These are phyloP conservation scores for Lamprotornis superbus DNA, from an alignment of 2,113 vertebrate species.

Conservation along the genomic window DNA sequence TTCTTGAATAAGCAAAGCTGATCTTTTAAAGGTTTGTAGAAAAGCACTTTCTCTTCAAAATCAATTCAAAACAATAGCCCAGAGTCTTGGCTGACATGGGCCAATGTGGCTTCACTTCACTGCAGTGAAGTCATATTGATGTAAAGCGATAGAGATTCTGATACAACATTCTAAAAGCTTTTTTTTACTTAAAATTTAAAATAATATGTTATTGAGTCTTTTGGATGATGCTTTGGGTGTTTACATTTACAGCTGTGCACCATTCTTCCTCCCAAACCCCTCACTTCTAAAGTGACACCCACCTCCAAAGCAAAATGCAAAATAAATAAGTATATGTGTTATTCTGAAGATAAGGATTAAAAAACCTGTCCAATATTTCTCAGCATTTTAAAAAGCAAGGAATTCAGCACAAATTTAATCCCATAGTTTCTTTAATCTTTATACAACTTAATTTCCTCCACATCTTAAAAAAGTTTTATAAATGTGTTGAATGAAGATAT, in stretches of 20 bases:
- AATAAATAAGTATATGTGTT: neutral
- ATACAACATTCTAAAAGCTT: neutral
- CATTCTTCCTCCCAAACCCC: neutral
- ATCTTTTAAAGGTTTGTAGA: neutral
- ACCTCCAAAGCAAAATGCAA: neutral
- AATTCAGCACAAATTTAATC: neutral
- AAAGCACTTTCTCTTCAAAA: neutral
- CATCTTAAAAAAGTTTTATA: neutral
- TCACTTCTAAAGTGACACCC: neutral
- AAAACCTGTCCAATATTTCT: neutral
- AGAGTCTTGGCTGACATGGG: neutral
- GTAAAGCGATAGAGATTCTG: neutral
- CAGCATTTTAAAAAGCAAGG: neutral
- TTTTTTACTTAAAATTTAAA: neutral
- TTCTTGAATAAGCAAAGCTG: conserved; percentile 17
- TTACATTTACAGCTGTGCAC: neutral
- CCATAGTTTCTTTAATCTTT: neutral
- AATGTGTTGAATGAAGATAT: neutral
- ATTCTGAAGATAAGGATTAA: neutral
- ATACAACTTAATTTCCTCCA: neutral
- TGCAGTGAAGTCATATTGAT: neutral
- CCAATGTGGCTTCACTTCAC: neutral
- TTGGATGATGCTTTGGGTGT: neutral
- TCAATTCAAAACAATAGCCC: neutral
- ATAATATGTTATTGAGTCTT: neutral